Base-by-base conservation (phyloP, 2,113 vertebrate species). In the Gadus macrocephalus region DNA sequence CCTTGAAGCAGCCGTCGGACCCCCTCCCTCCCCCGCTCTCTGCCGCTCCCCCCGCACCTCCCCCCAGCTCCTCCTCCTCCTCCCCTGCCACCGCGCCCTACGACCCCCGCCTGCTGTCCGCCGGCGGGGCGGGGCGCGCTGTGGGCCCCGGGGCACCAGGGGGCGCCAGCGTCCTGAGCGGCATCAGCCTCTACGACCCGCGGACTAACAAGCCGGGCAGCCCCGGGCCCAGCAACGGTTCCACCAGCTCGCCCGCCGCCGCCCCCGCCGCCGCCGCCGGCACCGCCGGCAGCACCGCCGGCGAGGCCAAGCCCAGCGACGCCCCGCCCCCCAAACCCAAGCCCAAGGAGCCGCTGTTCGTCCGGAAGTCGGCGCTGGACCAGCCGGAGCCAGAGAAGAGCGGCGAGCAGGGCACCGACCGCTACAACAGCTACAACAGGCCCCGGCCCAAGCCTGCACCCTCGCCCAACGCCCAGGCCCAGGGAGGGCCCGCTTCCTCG, bases 371-470 rank as follows among this genome's bases (percentile, higher is more conserved):
- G 0, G 94, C 95, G 0, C 65, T 98, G 75, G 96, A 98, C 2
- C 95, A 96, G 66, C 93, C 92, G 0, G 95, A 96, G 1, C 25
- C 83, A 0, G 95, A 94, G 42, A 96, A 94, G 35, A 73, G 66
- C 3, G 86, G 78, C 0, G 81, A 93, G 19, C 58, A 89, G 0
- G 77, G 88, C 16, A 93, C 94, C 0, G 95, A 98, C 86, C 85
- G 95, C 2, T 97, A 98, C 83, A 98, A 97, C 86, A 98, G 96
- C 64, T 98, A 98, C 27, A 98, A 97, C 81, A 70, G 96, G 11
- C 96, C 95, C 0, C 89, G 96, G 0, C 91, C 95, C 42, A 97
- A 96, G 75, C 73, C 91, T 0, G 31, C 93, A 0, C 83, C 91
- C 0, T 80, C 93, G 25, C 83, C 93, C 0, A 83, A 87, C 16